Percentiles rank a stretch among this genome's conserved stretches.
Evolutionary conservation across 2,113 vertebrate species (phyloP).

Genomic region (Pelodiscus sinensis): DNA sequence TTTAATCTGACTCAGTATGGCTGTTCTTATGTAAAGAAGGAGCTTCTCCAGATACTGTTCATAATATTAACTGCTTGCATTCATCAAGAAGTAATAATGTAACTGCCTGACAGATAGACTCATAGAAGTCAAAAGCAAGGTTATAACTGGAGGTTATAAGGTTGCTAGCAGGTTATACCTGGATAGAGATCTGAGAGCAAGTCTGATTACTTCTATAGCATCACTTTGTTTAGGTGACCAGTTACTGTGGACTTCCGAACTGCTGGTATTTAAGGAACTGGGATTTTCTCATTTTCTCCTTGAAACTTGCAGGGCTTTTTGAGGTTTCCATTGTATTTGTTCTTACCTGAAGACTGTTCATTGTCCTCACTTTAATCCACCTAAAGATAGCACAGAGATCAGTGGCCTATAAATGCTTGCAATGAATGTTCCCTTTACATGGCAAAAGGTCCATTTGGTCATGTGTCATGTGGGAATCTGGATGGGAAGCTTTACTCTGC

Average conservation of each 20-base stretch:
- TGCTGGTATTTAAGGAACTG: rapidly evolving
- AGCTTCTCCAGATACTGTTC: not conserved
- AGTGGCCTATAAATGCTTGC: not conserved
- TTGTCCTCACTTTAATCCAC: not conserved
- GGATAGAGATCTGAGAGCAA: not conserved
- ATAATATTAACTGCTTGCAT: rapidly evolving
- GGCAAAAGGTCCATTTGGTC: not conserved
- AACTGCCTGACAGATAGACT: not conserved
- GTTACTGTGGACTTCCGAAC: not conserved
- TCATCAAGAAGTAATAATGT: not conserved
- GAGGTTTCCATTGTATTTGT: not conserved
- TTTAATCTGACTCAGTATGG: too few relatives aligned
- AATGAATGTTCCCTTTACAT: not conserved
- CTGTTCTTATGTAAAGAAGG: not conserved
- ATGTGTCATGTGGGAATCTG: not conserved
- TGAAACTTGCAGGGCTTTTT: not conserved
- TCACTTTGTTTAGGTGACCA: not conserved
- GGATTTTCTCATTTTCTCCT: not conserved
- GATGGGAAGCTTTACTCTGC: not conserved
- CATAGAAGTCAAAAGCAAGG: not conserved
- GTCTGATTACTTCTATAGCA: not conserved
- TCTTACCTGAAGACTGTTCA: not conserved
- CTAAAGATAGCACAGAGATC: not conserved
- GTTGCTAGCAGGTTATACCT: rapidly evolving
- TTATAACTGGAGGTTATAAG: rapidly evolving